These are phyloP conservation scores for Nephotettix cincticeps DNA, from an alignment of 1,140 invertebrate species.

Conservation along the genomic window DNA sequence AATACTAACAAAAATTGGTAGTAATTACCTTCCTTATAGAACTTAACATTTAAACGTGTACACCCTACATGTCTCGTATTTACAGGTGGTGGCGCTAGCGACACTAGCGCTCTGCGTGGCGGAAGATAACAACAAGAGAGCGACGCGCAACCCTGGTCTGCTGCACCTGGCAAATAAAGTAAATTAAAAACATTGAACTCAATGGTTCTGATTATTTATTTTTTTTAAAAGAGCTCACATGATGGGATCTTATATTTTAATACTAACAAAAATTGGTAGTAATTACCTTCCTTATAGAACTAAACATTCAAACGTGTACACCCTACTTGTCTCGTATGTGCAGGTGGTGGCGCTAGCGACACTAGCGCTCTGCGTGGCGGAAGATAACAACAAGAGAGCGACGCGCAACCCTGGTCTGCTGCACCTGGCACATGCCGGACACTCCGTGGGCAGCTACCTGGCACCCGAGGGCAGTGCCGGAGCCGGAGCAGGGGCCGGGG, in stretches of 20 bases:
- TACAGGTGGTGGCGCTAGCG: not conserved
- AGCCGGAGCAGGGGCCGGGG: not conserved
- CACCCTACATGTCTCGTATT: too few species aligned
- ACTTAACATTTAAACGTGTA: too few species aligned
- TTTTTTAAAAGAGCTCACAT: too few species aligned
- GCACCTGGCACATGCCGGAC: slow-evolving; percentile 4
- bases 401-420: slow-evolving; percentile 5
- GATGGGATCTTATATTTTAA: too few species aligned
- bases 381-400: not conserved
- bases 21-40: too few species aligned
- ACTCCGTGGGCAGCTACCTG: slow-evolving; percentile 6
- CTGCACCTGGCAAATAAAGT: slow-evolving; percentile 4
- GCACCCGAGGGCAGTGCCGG: not conserved
- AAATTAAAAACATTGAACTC: too few species aligned
- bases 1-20: too few species aligned
- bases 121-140: not conserved
- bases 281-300: too few species aligned
- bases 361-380: not conserved
- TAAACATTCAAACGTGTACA: too few species aligned
- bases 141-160: not conserved
- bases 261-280: too few species aligned
- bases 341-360: not conserved
- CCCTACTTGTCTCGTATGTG: not conserved
- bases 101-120: not conserved
- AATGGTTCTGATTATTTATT: too few species aligned